phyloP scores from a whole-genome alignment of 2,888 invertebrate genomes.

The Eledona agricola region DNA sequence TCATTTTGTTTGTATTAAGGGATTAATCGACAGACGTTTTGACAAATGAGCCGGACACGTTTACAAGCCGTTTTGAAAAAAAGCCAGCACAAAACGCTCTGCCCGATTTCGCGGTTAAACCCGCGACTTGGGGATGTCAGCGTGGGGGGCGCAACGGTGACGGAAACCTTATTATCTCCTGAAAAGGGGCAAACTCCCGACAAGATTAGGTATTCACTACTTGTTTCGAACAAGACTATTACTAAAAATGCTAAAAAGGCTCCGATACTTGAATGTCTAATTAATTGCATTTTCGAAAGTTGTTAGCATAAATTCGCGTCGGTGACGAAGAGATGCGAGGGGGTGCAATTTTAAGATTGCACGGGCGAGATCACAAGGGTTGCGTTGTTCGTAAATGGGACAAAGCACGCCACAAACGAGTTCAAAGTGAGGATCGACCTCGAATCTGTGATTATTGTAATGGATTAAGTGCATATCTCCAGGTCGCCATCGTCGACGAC shows the following conservation, averaged over 20 bases:
- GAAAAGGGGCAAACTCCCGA: slow-evolving; percentile 50
- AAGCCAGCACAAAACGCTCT: no score
- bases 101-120: no score
- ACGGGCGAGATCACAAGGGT: slow-evolving; percentile 36
- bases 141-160: slow-evolving; percentile 16
- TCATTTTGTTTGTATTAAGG: no score
- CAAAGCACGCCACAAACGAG: slow-evolving; percentile 44
- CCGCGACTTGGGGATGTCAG: no score
- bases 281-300: slow-evolving; percentile 61
- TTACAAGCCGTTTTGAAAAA: no score
- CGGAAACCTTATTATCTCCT: slow-evolving; percentile 54
- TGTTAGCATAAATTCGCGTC: slow-evolving; percentile 58
- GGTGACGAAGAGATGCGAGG: slow-evolving; percentile 4
- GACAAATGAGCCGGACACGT: no score
- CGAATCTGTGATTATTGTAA: slow-evolving; percentile 48
- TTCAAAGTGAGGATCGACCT: slow-evolving; percentile 45
- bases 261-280: slow-evolving; percentile 63
- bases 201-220: slow-evolving; percentile 61
- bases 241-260: slow-evolving; percentile 61
- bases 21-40: no score
- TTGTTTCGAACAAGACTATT: slow-evolving; percentile 58
- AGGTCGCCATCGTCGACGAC: no score
- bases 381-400: slow-evolving; percentile 40
- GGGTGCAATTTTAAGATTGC: slow-evolving; percentile 45
- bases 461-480: slow-evolving; percentile 51